These are phyloP conservation scores for Blera fallax DNA, from an alignment of 2,888 invertebrate species.

Conservation along the genomic window DNA sequence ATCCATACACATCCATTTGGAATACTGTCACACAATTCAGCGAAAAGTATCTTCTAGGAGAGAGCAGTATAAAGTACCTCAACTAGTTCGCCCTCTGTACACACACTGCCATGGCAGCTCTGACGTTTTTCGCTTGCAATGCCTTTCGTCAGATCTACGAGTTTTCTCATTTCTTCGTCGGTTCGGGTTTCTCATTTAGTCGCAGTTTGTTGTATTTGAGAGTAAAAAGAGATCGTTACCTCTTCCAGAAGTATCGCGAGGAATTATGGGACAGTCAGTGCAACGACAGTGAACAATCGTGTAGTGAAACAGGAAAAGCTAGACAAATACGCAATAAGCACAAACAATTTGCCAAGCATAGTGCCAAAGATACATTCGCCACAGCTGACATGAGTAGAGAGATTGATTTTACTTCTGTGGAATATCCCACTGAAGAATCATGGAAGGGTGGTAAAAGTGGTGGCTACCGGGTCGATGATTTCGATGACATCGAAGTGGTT, in stretches of 20 bases:
- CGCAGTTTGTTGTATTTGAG: slow-evolving; percentile 76
- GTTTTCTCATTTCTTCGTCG: slow-evolving; percentile 78
- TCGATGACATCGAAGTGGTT: slow-evolving; percentile 78
- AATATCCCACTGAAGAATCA: slow-evolving; percentile 75
- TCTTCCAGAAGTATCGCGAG: slow-evolving; percentile 77
- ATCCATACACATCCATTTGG: neutral
- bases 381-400: slow-evolving; percentile 68
- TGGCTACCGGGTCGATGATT: slow-evolving; percentile 50
- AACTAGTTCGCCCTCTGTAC: slow-evolving; percentile 5
- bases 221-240: slow-evolving; percentile 75
- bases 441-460: slow-evolving; percentile 5
- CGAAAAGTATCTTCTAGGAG: neutral
- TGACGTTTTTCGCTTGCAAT: slow-evolving; percentile 77
- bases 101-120: slow-evolving; percentile 78
- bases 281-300: slow-evolving; percentile 15
- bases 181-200: slow-evolving; percentile 76
- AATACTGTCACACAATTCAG: neutral
- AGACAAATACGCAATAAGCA: slow-evolving; percentile 25
- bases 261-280: slow-evolving; percentile 75
- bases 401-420: slow-evolving; percentile 79
- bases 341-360: slow-evolving; percentile 12
- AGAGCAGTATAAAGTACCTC: neutral
- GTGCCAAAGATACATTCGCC: slow-evolving; percentile 31
- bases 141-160: slow-evolving; percentile 77
- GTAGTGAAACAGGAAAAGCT: slow-evolving; percentile 14